A percentile compares a stretch with the other conserved stretches of the same genome.
Evolutionary conservation across 2,797 vertebrate genomes (phyloP).

Genomic region (Syngnathus rostellatus): DNA sequence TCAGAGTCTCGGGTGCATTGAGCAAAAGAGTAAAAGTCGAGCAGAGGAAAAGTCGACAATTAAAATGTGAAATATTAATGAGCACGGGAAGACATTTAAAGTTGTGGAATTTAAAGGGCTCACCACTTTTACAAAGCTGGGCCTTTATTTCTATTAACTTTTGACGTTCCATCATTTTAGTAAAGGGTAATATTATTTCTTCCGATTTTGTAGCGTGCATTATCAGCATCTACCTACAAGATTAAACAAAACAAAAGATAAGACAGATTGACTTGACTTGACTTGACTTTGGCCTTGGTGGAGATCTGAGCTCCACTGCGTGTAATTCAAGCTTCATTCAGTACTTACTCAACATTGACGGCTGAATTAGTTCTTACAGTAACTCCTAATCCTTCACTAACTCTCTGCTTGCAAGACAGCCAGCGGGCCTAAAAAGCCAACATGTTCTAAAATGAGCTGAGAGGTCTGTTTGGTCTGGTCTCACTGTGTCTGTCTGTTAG

Average conservation of each 20-base stretch:
- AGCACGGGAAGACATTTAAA: background rate
- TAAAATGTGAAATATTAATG: background rate
- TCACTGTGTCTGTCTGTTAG: slow-evolving; percentile 47
- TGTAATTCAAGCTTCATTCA: background rate
- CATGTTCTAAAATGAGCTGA: slow-evolving; percentile 45
- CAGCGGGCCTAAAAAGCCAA: slow-evolving; percentile 44
- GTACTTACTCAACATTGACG: background rate
- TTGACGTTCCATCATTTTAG: too few relatives aligned
- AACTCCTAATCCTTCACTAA: slow-evolving; percentile 44
- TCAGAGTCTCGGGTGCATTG: background rate
- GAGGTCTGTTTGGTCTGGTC: slow-evolving; percentile 54
- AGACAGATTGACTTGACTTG: background rate
- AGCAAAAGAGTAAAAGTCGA: background rate
- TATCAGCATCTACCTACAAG: background rate
- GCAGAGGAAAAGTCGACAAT: background rate
- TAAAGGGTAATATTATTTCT: background rate
- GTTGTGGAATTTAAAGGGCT: background rate
- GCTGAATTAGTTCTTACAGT: slow-evolving; percentile 42
- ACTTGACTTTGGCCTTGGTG: background rate
- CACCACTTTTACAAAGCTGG: background rate
- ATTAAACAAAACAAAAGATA: background rate
- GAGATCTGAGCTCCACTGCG: background rate
- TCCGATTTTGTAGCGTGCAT: background rate
- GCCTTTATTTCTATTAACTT: too few relatives aligned
- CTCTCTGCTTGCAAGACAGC: slow-evolving; percentile 45